These are phyloP conservation scores for Drosophila nigrodunni DNA, from an alignment of 1,140 invertebrate species.

Conservation along the genomic window DNA sequence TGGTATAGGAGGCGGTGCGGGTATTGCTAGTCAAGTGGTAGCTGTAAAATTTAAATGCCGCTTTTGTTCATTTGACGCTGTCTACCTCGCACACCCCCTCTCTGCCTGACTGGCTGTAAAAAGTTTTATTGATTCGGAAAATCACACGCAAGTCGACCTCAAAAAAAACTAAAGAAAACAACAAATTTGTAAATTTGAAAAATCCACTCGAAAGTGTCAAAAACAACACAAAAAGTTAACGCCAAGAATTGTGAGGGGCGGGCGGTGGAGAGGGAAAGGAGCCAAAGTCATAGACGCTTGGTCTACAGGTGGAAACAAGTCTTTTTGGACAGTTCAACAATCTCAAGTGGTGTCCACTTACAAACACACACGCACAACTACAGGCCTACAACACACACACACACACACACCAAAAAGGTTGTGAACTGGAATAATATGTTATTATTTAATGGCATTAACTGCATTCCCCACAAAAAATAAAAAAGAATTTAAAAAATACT, in stretches of 20 bases:
- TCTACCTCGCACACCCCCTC: background rate
- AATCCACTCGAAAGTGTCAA: slow-evolving; percentile 41
- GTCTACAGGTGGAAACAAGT: slow-evolving; percentile 24
- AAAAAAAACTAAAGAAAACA: slow-evolving; percentile 1
- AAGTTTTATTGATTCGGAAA: slow-evolving; percentile 49
- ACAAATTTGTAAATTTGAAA: slow-evolving; percentile 23
- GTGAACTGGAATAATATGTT: slow-evolving; percentile 10
- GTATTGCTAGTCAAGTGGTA: slow-evolving; percentile 20
- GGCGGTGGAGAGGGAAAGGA: background rate
- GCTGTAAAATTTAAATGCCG: slow-evolving; percentile 54
- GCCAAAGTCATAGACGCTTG: background rate
- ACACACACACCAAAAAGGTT: background rate
- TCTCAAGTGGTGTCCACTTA: slow-evolving; percentile 27
- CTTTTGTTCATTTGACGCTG: slow-evolving; percentile 47
- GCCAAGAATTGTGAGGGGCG: background rate
- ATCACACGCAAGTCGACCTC: slow-evolving; percentile 35
- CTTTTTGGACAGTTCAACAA: slow-evolving; percentile 1
- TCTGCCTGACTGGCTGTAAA: background rate
- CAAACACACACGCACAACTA: too few species aligned
- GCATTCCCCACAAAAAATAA: slow-evolving; percentile 24
- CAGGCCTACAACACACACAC: too few species aligned
- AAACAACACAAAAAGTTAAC: slow-evolving; percentile 19
- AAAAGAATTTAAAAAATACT: too few species aligned
- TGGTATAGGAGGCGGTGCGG: background rate
- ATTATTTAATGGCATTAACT: slow-evolving; percentile 9